Evolutionary conservation across 1,140 invertebrate genomes (phyloP).

Genomic region (Sitophilus oryzae): DNA sequence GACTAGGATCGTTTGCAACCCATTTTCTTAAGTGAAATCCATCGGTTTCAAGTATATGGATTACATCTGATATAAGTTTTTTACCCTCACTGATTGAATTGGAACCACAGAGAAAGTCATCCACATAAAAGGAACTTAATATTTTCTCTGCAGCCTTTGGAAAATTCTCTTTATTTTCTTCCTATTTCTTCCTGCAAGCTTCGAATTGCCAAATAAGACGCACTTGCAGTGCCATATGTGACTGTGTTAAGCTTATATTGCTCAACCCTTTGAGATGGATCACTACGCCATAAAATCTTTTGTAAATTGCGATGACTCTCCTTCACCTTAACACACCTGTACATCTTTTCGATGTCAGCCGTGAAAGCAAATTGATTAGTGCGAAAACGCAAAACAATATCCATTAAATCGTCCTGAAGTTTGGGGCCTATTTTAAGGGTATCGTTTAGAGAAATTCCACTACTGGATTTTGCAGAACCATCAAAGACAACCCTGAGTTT

Average conservation of each 20-base stretch:
- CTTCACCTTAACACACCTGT: constrained; percentile 40
- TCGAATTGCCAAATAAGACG: constrained; percentile 36
- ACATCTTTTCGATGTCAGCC: constrained; percentile 47
- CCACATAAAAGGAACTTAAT: constrained; percentile 43
- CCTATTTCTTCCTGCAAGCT: constrained; percentile 32
- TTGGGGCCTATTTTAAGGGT: constrained; percentile 31
- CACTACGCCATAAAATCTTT: constrained; percentile 39
- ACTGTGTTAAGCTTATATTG: constrained; percentile 32
- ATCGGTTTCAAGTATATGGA: constrained; percentile 9
- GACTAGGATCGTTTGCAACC: no score
- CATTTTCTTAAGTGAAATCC: constrained; percentile 24
- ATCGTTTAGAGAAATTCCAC: constrained; percentile 36
- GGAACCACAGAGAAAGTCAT: constrained; percentile 43
- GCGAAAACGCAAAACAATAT: constrained; percentile 36
- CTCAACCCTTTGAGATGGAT: neutral
- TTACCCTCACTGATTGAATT: constrained; percentile 26
- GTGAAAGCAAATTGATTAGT: constrained; percentile 22
- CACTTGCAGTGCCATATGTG: constrained; percentile 36
- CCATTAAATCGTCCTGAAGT: constrained; percentile 36
- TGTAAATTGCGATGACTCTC: constrained; percentile 36
- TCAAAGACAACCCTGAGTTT: constrained; percentile 43
- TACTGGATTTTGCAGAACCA: constrained; percentile 31
- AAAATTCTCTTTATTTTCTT: constrained; percentile 29
- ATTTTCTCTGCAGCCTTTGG: constrained; percentile 34
- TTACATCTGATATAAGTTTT: constrained; percentile 25